Evolutionary conservation across 2,113 vertebrate species (phyloP).

Genomic region (Plotosus lineatus): DNA sequence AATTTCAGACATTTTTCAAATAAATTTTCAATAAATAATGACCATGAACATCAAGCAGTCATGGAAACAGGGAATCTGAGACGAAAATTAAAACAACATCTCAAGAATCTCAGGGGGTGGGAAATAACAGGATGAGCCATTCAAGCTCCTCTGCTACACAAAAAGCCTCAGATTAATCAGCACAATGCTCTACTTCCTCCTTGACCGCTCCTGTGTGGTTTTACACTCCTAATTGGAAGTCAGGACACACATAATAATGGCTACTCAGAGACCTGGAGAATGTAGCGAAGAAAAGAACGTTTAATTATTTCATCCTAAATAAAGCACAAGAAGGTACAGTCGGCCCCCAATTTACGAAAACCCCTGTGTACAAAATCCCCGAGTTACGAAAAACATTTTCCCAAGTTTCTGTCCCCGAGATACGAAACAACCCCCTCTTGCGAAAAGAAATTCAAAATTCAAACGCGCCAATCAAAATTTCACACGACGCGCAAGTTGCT

Average conservation of each 20-base stretch:
- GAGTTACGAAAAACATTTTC: too few relatives aligned
- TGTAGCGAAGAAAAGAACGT: conserved; percentile 38
- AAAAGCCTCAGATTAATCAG: background rate
- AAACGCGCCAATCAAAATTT: too few relatives aligned
- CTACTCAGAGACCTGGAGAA: background rate
- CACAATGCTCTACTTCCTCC: background rate
- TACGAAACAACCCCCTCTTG: too few relatives aligned
- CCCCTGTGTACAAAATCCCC: too few relatives aligned
- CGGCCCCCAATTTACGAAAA: too few relatives aligned
- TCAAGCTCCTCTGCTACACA: background rate
- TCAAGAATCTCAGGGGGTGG: too few relatives aligned
- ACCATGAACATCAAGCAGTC: background rate
- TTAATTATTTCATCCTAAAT: conserved; percentile 15
- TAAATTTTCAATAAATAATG: background rate
- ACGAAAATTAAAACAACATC: background rate
- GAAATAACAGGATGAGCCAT: too few relatives aligned
- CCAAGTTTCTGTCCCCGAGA: too few relatives aligned
- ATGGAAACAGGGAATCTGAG: background rate
- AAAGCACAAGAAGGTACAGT: background rate
- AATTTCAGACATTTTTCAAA: background rate
- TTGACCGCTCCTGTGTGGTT: background rate
- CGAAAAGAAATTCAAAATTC: too few relatives aligned
- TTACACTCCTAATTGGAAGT: background rate
- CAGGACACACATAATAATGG: conserved; percentile 19
- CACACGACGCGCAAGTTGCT: too few relatives aligned